These are phyloP conservation scores for Atractosteus spatula DNA, from an alignment of 2,113 vertebrate species.

Conservation along the genomic window DNA sequence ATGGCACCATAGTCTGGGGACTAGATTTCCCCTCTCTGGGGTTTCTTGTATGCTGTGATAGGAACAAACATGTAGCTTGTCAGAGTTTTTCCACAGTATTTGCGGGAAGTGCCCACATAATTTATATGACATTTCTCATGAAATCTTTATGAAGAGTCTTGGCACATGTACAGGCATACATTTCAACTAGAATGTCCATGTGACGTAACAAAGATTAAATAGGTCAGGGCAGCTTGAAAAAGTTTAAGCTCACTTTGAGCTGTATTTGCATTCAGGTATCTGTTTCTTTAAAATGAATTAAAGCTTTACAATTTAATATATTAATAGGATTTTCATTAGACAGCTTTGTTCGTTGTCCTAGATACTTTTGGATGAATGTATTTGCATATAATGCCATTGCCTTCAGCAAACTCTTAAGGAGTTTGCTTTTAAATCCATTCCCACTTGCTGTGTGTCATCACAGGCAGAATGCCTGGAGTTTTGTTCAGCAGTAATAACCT, in stretches of 20 bases:
- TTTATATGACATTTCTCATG: conserved; percentile 62
- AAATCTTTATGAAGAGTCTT: conserved; percentile 66
- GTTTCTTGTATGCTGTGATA: conserved; percentile 48
- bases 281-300: conserved; percentile 37
- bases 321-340: conserved; percentile 59
- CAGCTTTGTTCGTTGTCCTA: conserved; percentile 63
- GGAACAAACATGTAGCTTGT: conserved; percentile 37
- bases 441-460: conserved; percentile 58
- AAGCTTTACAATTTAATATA: conserved; percentile 49
- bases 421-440: conserved; percentile 55
- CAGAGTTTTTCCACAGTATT: conserved; percentile 42
- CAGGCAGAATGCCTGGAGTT: conserved; percentile 40
- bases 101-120: conserved; percentile 55
- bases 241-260: conserved; percentile 40
- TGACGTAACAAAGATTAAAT: conserved; percentile 53
- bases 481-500: conserved; percentile 19
- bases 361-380: conserved; percentile 51
- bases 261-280: conserved; percentile 30
- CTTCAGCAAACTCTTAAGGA: conserved; percentile 64
- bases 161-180: conserved; percentile 52
- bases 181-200: conserved; percentile 26
- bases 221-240: conserved; percentile 47
- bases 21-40: conserved; percentile 31
- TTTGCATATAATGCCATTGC: conserved; percentile 66
- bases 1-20: conserved; percentile 28